A percentile compares a stretch with the other conserved stretches of the same genome.
Conservation (phyloP, 2,888 invertebrate species). For the Melikaiella ostensackeni region DNA sequence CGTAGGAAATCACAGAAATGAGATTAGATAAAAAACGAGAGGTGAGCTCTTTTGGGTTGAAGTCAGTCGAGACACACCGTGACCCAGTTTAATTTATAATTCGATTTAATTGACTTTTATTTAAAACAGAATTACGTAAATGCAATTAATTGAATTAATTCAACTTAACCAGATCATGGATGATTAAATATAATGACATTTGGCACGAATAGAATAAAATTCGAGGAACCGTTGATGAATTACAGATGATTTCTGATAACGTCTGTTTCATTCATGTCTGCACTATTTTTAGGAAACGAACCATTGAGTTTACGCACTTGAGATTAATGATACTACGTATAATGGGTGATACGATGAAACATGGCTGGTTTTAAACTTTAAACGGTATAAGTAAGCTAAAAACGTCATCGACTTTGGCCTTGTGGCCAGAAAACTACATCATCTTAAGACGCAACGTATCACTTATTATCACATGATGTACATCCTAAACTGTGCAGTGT, state of each 20-base stretch:
- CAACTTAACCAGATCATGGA: background rate
- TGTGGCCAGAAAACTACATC: slow-evolving; percentile 39
- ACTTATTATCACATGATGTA: slow-evolving; percentile 13
- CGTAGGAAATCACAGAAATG: too few species aligned
- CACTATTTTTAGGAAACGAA: slow-evolving; percentile 34
- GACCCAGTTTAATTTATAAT: too few species aligned
- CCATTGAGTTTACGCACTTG: slow-evolving; percentile 24
- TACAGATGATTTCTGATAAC: slow-evolving; percentile 3
- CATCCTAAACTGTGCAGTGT: slow-evolving; percentile 32
- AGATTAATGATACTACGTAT: slow-evolving; percentile 7
- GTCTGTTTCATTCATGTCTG: background rate
- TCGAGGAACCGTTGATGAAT: slow-evolving; percentile 19
- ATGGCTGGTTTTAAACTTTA: slow-evolving; percentile 16
- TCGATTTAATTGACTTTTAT: too few species aligned
- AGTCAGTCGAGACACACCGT: too few species aligned
- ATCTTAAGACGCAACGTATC: slow-evolving; percentile 39
- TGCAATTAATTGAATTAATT: background rate
- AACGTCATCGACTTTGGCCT: slow-evolving; percentile 32
- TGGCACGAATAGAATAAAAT: slow-evolving; percentile 1
- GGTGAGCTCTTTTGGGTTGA: too few species aligned
- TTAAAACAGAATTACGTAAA: background rate
- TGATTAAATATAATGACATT: background rate
- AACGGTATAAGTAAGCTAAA: background rate
- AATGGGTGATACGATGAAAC: background rate
- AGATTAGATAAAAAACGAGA: too few species aligned